Evolutionary conservation across 2,797 vertebrate genomes (phyloP).

Genomic region (Corythornis leucogaster): DNA sequence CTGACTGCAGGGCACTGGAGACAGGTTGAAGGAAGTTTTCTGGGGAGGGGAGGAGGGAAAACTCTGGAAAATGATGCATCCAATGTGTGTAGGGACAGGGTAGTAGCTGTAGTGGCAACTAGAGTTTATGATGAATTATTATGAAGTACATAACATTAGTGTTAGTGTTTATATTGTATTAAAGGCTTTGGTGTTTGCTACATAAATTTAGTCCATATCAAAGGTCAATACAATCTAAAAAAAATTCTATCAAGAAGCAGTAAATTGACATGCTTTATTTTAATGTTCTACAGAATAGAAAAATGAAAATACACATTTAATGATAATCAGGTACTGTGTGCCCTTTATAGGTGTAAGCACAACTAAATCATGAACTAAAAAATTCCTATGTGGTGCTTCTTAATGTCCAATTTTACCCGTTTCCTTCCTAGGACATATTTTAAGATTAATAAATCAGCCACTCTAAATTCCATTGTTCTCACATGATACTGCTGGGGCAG

Average conservation of each 20-base stretch:
- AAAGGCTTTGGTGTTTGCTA: not conserved
- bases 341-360: not conserved
- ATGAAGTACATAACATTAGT: not conserved
- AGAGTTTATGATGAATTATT: too few relatives aligned
- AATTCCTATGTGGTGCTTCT: not conserved
- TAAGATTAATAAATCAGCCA: not conserved
- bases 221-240: not conserved
- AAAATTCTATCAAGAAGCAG: not conserved
- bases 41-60: not conserved
- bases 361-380: not conserved
- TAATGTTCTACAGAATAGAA: not conserved
- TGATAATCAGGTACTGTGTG: not conserved
- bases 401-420: not conserved
- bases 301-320: not conserved
- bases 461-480: constrained; percentile 9
- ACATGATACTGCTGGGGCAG: not conserved
- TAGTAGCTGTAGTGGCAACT: not conserved
- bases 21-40: not conserved
- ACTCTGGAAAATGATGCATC: accelerated
- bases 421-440: not conserved
- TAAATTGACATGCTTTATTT: not conserved
- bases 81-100: not conserved
- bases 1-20: not conserved
- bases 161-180: not conserved
- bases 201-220: not conserved